A percentile compares a stretch with the other conserved stretches of the same genome.
Evolutionary conservation across 2,888 invertebrate species (phyloP).

Genomic region (Lithophane socia): DNA sequence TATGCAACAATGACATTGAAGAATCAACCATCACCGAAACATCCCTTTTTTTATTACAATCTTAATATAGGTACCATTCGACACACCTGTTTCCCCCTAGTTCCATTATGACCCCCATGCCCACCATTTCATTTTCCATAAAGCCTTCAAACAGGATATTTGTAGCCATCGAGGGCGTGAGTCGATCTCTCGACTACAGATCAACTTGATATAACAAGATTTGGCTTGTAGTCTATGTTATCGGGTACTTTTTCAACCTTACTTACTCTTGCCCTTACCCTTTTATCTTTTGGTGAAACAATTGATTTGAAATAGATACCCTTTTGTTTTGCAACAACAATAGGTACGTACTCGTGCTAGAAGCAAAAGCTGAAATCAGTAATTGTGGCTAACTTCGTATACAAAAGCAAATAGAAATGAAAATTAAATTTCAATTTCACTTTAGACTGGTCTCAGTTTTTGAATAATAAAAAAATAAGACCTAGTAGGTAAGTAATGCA

Average conservation of each 20-base stretch:
- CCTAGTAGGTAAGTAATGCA: background rate
- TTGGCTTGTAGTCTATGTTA: conserved; percentile 10
- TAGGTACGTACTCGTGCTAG: background rate
- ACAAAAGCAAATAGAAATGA: background rate
- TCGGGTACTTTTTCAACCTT: conserved; percentile 1
- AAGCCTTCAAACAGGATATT: conserved; percentile 59
- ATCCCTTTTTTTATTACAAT: background rate
- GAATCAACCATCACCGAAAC: background rate
- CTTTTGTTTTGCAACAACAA: conserved; percentile 5
- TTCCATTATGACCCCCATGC: conserved; percentile 33
- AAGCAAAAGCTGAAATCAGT: background rate
- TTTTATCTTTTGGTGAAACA: conserved; percentile 17
- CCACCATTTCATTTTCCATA: conserved; percentile 53
- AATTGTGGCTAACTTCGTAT: background rate
- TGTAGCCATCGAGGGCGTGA: conserved; percentile 36
- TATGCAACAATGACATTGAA: background rate
- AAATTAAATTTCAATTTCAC: background rate
- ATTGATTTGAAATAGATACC: conserved; percentile 40
- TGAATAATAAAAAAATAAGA: background rate
- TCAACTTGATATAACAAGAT: conserved; percentile 32
- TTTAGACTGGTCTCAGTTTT: background rate
- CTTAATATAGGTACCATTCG: conserved; percentile 2
- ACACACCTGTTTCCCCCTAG: conserved; percentile 29
- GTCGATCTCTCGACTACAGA: conserved; percentile 29
- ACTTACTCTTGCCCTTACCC: too few relatives aligned